phyloP scores from a whole-genome alignment of 2,113 vertebrate species.

The Callipepla californica region DNA sequence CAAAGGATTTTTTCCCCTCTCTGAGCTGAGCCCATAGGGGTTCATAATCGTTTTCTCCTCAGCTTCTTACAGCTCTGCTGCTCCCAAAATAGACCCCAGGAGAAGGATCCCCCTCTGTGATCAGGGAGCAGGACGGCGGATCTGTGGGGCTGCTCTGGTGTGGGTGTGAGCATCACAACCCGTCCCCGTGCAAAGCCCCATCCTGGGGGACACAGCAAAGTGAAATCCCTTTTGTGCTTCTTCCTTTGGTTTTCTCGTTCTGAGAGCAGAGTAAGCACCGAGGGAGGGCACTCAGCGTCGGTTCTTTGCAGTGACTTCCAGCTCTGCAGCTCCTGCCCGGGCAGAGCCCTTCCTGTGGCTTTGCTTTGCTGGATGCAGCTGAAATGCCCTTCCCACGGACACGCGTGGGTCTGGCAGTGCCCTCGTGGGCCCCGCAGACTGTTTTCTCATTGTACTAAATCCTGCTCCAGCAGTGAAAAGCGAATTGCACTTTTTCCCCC shows the following conservation, averaged over 20 bases:
- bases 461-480: neutral
- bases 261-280: fast-evolving
- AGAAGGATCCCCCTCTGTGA: neutral
- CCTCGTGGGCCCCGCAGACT: neutral
- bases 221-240: neutral
- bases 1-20: neutral
- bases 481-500: neutral
- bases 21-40: neutral
- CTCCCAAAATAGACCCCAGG: conserved; percentile 5
- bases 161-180: neutral
- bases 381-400: neutral
- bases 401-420: neutral
- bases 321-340: neutral
- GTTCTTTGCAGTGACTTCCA: neutral
- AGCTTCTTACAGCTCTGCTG: conserved; percentile 18
- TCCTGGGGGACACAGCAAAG: neutral
- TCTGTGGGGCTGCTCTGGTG: neutral
- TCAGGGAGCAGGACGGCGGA: neutral
- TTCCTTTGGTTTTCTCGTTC: neutral
- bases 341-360: neutral
- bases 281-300: neutral
- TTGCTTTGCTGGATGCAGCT: neutral
- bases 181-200: neutral
- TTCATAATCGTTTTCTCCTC: conserved; percentile 24
- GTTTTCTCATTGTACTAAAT: conserved; percentile 27